Evolutionary conservation across 2,888 invertebrate species (phyloP).

Genomic region (Listrodromus nycthemerus): DNA sequence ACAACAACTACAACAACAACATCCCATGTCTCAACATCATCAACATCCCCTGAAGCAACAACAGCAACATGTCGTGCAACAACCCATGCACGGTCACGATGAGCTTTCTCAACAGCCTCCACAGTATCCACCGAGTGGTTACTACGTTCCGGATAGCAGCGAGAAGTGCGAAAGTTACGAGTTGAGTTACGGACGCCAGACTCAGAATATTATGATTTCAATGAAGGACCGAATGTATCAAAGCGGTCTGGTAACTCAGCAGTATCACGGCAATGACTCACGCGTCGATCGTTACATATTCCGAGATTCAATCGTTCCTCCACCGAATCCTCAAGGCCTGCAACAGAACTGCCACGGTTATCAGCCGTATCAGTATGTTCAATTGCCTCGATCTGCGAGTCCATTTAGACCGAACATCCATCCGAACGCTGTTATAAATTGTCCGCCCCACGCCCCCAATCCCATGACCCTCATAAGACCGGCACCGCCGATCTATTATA

Average conservation of each 20-base stretch:
- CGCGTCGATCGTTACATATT: slow-evolving; percentile 73
- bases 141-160: slow-evolving; percentile 68
- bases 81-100: slow-evolving; percentile 32
- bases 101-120: slow-evolving; percentile 70
- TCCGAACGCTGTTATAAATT: slow-evolving; percentile 69
- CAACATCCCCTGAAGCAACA: slow-evolving; percentile 72
- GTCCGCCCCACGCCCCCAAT: slow-evolving; percentile 55
- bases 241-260: slow-evolving; percentile 67
- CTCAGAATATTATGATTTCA: slow-evolving; percentile 68
- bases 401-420: slow-evolving; percentile 77
- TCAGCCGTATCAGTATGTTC: slow-evolving; percentile 76
- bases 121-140: slow-evolving; percentile 73
- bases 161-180: slow-evolving; percentile 72
- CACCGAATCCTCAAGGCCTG: slow-evolving; percentile 48
- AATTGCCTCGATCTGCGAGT: slow-evolving; percentile 75
- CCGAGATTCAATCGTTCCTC: slow-evolving; percentile 56
- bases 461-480: slow-evolving; percentile 69
- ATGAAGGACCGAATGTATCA: slow-evolving; percentile 75
- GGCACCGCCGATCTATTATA: slow-evolving; percentile 68
- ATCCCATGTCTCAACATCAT: slow-evolving; percentile 46
- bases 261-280: slow-evolving; percentile 48
- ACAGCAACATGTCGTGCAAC: slow-evolving; percentile 27
- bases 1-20: slow-evolving; percentile 62
- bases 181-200: slow-evolving; percentile 70
- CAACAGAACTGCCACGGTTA: slow-evolving; percentile 77